Evolutionary conservation across 1,140 invertebrate genomes (phyloP).

Genomic region (Caenorhabditis brenneri): DNA sequence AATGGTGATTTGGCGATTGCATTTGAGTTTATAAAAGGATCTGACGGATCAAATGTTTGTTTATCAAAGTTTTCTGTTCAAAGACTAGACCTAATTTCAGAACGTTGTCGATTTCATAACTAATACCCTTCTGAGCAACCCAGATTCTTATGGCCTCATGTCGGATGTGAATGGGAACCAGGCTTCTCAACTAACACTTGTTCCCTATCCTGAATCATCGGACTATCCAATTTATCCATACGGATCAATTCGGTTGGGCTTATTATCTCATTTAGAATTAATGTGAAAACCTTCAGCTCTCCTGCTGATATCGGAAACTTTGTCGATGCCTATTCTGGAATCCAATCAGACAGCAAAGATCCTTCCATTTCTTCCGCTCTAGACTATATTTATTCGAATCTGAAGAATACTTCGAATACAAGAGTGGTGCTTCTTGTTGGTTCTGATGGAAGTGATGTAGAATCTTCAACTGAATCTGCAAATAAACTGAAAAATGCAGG

Average conservation of each 20-base stretch:
- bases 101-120: not conserved
- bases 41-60: too few species aligned
- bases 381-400: not conserved
- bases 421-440: slow-evolving; percentile 1
- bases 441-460: not conserved
- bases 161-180: not conserved
- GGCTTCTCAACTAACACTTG: not conserved
- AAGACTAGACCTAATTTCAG: too few species aligned
- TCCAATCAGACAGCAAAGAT: not conserved
- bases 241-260: not conserved
- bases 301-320: not conserved
- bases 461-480: not conserved
- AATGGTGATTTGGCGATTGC: slow-evolving; percentile 10
- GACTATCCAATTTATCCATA: not conserved
- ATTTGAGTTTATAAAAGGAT: not conserved
- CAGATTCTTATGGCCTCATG: not conserved
- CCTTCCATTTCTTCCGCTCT: not conserved
- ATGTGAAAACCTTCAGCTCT: not conserved
- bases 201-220: not conserved
- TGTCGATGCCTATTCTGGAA: not conserved
- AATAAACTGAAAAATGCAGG: not conserved
- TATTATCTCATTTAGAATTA: too few species aligned
- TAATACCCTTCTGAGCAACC: not conserved
- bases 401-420: not conserved
- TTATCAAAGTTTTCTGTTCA: too few species aligned